Evolutionary conservation across 2,797 vertebrate species (phyloP), one percentile per base, ranked within the genome.

Genomic region (Pelobates cultripes): DNA sequence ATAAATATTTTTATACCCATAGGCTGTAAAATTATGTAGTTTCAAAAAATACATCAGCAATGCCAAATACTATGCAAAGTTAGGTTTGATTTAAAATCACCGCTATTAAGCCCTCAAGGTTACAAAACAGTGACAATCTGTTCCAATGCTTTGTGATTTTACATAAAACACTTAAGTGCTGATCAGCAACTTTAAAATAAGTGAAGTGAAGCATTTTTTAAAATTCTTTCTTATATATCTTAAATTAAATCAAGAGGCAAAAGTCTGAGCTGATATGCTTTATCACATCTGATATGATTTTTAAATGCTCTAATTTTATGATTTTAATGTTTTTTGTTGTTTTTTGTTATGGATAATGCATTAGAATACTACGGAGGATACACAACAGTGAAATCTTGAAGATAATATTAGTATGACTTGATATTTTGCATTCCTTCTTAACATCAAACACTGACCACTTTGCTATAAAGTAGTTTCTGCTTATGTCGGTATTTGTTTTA

Each of bases 221-320:
- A 78, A 83, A 71, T 64, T 66, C 76, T 61, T 79, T 79, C 71
- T 51, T 60, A 83, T 68, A 83, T 74, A 83, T 83, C 75, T 83
- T 45, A 78, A 83, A 83, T 83, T 74, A 79, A 83, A 83, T 75
- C 81, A 78, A 74, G 47, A 73, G 64, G 66, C 81, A 83, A 83
- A 82, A 83, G 51, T 78, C 75, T 13, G 42, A 45, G 42, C 40
- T 45, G 42, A 71, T 28, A 40, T 14, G 6, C 70, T 78, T 83
- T 75, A 78, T 83, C 76, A 73, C 68, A 40, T 60, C 41, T 78
- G 69, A 77, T 61, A 73, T 42, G 45, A 53, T 57, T 43, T 82
- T 77, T 77, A 77, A 82, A 72, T 44, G 80, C 68, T 10, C 4
- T 71, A 57, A 55, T 68, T 72, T 71, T 81, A 77, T 66, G 73